Conservation (phyloP, 2,888 invertebrate genomes). For the Holacanthella duospinosa region DNA sequence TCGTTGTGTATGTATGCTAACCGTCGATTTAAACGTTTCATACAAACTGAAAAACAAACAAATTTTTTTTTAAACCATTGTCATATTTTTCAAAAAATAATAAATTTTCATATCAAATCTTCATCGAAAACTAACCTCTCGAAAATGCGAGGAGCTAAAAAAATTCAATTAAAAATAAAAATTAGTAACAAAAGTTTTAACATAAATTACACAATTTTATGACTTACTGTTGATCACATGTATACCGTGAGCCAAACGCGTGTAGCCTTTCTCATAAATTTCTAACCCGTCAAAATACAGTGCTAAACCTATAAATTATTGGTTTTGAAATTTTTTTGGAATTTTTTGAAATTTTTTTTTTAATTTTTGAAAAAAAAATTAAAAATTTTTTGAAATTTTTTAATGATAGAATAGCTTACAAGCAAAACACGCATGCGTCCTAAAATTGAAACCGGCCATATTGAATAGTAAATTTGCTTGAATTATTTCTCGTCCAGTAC, state of each 20-base stretch:
- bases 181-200: not conserved
- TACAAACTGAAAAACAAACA: too few species aligned
- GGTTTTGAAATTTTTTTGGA: too few species aligned
- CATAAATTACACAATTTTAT: not conserved
- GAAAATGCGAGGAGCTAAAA: not conserved
- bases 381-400: too few species aligned
- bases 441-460: not conserved
- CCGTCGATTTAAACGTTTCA: too few species aligned
- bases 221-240: not conserved
- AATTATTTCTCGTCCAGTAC: not conserved
- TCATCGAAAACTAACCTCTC: not conserved
- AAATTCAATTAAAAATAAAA: not conserved
- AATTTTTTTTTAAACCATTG: too few species aligned
- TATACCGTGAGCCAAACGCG: not conserved
- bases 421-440: not conserved
- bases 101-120: too few species aligned
- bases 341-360: too few species aligned
- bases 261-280: not conserved
- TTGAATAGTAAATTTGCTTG: not conserved
- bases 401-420: too few species aligned
- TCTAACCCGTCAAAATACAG: too few species aligned
- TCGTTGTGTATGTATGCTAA: not conserved
- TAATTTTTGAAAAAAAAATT: too few species aligned
- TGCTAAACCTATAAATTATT: too few species aligned
- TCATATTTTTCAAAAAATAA: too few species aligned